Base-by-base conservation (phyloP, 2,888 invertebrate species). In the Papilio protenor region DNA sequence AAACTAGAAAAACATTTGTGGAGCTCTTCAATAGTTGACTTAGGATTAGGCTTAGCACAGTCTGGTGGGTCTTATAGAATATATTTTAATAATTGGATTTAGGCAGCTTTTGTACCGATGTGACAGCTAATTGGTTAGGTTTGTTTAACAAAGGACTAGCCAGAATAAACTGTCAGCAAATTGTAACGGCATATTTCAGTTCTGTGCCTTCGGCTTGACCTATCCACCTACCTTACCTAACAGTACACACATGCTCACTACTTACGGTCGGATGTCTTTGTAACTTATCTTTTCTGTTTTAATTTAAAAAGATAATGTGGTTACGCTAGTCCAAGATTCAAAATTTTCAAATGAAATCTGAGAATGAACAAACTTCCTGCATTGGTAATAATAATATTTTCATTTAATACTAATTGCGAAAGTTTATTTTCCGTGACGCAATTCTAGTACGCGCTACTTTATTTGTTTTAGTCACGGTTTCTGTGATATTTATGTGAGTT, bases 371-470 rank as follows among this genome's bases (percentile, higher is more conserved):
- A 64, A 64, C 64, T 64, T 64, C 33, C 27, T 33, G 61, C 33
- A 33, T 64, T 64, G 64, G 18, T 64, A 33, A 64, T 64, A 64
- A 61, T 61, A 64, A 64, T 64, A 64, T 64, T 64, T 64, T 64
- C 64, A 64, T 64, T 64, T 16, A 6, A 64, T 6, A 33, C 64
- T 64, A 64, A 64, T 64, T 64, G 27, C 64, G 64, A 64, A 64
- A 64, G 33, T 64, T 33, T 33, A 64, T 64, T 27, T 33, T 64
- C 64, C 64, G 33, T 64, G 64, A 64, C 64, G 64, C 18, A 33
- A 33, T 64, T 33, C 33, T 64, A 64, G 33, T 64, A 18, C 18
- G 18, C 6, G 64, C 64, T 64, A 64, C 33, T 64, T 64, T 64
- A 61, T 61, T 61, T 23, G 64, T 33, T 18, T 64, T 33, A 33